Evolutionary conservation across 2,797 vertebrate genomes (phyloP).

Genomic region (Amphiprion clarkii): DNA sequence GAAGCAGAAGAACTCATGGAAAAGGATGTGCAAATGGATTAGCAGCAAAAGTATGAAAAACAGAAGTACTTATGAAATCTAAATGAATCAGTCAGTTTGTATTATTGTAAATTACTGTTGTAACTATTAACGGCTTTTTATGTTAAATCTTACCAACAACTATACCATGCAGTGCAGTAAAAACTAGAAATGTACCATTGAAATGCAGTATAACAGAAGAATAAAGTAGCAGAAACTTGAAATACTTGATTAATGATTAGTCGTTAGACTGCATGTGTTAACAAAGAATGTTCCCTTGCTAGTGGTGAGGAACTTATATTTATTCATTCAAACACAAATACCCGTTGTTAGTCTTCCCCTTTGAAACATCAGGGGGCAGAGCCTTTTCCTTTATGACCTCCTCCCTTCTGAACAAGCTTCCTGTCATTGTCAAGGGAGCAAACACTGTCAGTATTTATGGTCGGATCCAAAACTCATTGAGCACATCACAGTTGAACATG

Average conservation of each 20-base stretch:
- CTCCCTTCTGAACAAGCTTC: conserved; percentile 75
- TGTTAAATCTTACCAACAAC: background rate
- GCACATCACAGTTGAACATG: conserved; percentile 25
- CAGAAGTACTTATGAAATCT: background rate
- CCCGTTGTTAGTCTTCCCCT: conserved; percentile 49
- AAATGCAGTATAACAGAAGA: background rate
- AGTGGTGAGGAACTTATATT: conserved; percentile 43
- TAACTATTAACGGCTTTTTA: background rate
- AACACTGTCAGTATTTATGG: conserved; percentile 61
- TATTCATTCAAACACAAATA: conserved; percentile 61
- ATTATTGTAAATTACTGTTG: background rate
- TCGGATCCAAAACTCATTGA: conserved; percentile 37
- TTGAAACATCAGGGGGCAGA: conserved; percentile 59
- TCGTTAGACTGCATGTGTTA: background rate
- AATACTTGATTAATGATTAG: background rate
- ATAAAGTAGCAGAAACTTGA: background rate
- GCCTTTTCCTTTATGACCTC: conserved; percentile 71
- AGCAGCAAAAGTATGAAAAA: no score
- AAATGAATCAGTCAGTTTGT: background rate
- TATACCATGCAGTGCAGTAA: background rate
- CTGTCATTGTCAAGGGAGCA: conserved; percentile 67
- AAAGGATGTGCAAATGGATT: background rate
- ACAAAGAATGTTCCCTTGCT: conserved; percentile 8
- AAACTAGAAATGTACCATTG: background rate
- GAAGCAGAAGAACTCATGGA: no score